These are phyloP conservation scores for Zaprionus lineosus DNA, from an alignment of 2,888 invertebrate species.

Conservation along the genomic window DNA sequence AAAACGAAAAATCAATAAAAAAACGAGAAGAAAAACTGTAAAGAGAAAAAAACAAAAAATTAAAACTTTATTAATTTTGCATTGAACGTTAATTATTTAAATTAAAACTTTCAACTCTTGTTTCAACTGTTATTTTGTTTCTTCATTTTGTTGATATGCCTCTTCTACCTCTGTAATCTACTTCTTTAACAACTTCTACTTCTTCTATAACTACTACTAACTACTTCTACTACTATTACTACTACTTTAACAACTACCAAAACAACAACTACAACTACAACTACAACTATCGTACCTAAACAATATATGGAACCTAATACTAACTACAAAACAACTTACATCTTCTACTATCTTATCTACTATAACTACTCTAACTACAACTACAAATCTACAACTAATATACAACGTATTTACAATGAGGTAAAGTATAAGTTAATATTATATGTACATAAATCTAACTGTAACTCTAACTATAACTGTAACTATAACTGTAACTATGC, in stretches of 20 bases:
- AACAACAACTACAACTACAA: conserved; percentile 54
- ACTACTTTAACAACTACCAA: conserved; percentile 34
- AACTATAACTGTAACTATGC: too few species aligned
- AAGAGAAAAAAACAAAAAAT: too few species aligned
- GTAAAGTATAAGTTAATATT: conserved; percentile 80
- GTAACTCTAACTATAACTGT: conserved; percentile 23
- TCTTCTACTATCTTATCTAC: conserved; percentile 77
- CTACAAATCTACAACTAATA: conserved; percentile 64
- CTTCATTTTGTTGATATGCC: conserved; percentile 67
- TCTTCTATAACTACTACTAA: conserved; percentile 62
- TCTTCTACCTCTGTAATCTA: conserved; percentile 71
- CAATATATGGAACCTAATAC: conserved; percentile 76
- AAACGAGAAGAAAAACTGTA: background rate
- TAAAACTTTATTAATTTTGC: background rate
- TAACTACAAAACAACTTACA: conserved; percentile 80
- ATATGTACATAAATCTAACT: conserved; percentile 36
- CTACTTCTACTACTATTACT: conserved; percentile 61
- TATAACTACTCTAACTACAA: conserved; percentile 72
- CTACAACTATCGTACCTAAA: conserved; percentile 55
- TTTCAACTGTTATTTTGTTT: conserved; percentile 37
- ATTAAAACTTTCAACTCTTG: background rate
- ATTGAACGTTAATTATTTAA: background rate
- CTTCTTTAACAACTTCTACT: conserved; percentile 68
- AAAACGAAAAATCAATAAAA: conserved; percentile 1
- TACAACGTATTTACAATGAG: conserved; percentile 81